Evolutionary conservation across 1,140 invertebrate species (phyloP), one percentile per base, ranked within the genome.

Genomic region (Laupala kohalensis): DNA sequence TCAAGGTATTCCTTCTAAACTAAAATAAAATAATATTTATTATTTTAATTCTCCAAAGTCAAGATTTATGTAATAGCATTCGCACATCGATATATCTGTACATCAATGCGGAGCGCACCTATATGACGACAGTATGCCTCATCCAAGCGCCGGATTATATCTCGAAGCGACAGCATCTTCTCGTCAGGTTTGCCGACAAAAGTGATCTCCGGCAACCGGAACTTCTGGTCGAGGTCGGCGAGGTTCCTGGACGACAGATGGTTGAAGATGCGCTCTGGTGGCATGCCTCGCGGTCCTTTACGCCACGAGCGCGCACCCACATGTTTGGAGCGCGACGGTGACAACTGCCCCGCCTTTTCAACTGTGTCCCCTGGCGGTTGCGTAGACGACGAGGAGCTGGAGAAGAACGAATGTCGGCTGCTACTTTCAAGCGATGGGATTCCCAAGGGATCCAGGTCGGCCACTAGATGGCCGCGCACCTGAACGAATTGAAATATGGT

Each of bases 401-500:
- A n/a, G n/a, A n/a, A n/a, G n/a, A n/a, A n/a, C n/a, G n/a, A n/a
- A n/a, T n/a, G n/a, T n/a, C n/a, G n/a, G n/a, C n/a, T n/a, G n/a
- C n/a, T n/a, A n/a, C n/a, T n/a, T n/a, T n/a, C n/a, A n/a, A n/a
- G n/a, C 1, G 37, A 53, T 19, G 37, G 19, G 9, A 53, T 78
- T 78, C 82, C 86, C 63, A 95, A 79, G 15, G 92, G 92, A 81
- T 95, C 93, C 66, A 90, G 82, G 74, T 90, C 86, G 53, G 92
- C 91, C 72, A 92, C 86, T 72, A 92, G 85, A 78, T 95, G 92
- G 27, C 92, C 93, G 70, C 91, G 87, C 74, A 88, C 84, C 90
- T 92, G 78, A 53, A 53, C 37, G 4, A n/a, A n/a, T n/a, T n/a
- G n/a, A n/a, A n/a, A n/a, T n/a, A n/a, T n/a, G n/a, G n/a, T n/a